Base-by-base conservation (phyloP, 2,888 invertebrate species). In the Neoaliturus tenellus region DNA sequence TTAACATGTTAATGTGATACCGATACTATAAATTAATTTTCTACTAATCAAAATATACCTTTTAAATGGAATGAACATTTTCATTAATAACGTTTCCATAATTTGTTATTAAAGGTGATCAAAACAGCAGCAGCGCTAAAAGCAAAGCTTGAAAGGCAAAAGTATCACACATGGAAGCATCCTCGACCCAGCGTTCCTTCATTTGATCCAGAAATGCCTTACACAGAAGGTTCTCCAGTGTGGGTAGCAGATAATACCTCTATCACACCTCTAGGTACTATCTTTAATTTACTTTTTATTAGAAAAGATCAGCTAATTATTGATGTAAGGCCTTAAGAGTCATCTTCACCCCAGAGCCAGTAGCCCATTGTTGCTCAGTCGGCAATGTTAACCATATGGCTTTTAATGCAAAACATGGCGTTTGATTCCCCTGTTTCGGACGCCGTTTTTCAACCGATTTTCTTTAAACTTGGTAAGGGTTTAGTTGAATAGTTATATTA, bases 181-280 rank as follows among this genome's bases (percentile, higher is more conserved):
- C 33, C 48, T 4, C 33, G n/a, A 17, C 55, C 20, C 1, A 14
- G 23, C 4, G 0, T 28, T 17, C 23, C 58, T 4, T 51, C 71
- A n/a, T 83, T 86, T 33, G 62, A 80, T 17, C 73, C 81, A 41
- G 82, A 55, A 1, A 58, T 67, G 12, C 48, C 48, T 6, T 87
- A 85, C 82, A 85, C 82, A 39, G 84, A 73, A 44, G 86, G 85
- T 4, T 78, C 71, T 31, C 85, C 86, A 8, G 12, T 87, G n/a
- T 87, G 86, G 86, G 80, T 80, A 2, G 78, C 82, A 69, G 81
- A 58, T 12, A 87, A 86, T 44, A 35, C 51, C n/a, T 84, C 86
- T 12, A 75, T 69, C 39, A 44, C 69, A 10, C 75, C 1, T 12
- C 35, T 78, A 33, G 78, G 73, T 75, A 71, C 17, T 1, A 5